Conservation (phyloP, 1,140 invertebrate genomes). For the Bombus breviceps region DNA sequence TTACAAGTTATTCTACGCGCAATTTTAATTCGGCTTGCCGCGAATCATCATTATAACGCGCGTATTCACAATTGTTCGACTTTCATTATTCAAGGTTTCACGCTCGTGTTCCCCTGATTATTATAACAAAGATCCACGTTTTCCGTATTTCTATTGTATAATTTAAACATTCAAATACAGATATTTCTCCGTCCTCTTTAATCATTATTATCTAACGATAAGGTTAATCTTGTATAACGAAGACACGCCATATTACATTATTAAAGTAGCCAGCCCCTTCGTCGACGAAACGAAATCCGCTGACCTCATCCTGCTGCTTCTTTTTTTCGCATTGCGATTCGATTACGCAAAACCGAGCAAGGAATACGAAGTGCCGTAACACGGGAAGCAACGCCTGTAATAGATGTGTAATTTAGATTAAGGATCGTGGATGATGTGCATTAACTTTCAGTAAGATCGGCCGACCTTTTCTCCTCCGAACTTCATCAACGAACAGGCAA, state of each 20-base stretch:
- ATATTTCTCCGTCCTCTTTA: neutral
- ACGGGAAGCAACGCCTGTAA: constrained; percentile 55
- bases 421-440: constrained; percentile 46
- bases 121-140: constrained; percentile 12
- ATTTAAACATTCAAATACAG: neutral
- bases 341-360: constrained; percentile 47
- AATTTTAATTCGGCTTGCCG: neutral
- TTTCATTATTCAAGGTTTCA: constrained; percentile 42
- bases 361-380: constrained; percentile 45
- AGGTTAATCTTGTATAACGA: neutral
- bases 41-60: constrained; percentile 16
- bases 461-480: neutral
- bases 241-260: neutral
- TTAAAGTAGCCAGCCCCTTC: neutral
- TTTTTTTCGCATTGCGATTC: constrained; percentile 34
- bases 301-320: constrained; percentile 37
- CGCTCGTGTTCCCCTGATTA: neutral
- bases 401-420: constrained; percentile 58
- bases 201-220: neutral
- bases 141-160: neutral
- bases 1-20: neutral
- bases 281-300: constrained; percentile 35
- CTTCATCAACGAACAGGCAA: neutral
- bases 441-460: constrained; percentile 34
- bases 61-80: constrained; percentile 6